Base-by-base conservation (phyloP, 2,797 vertebrate species). In the Synaphobranchus kaupii region DNA sequence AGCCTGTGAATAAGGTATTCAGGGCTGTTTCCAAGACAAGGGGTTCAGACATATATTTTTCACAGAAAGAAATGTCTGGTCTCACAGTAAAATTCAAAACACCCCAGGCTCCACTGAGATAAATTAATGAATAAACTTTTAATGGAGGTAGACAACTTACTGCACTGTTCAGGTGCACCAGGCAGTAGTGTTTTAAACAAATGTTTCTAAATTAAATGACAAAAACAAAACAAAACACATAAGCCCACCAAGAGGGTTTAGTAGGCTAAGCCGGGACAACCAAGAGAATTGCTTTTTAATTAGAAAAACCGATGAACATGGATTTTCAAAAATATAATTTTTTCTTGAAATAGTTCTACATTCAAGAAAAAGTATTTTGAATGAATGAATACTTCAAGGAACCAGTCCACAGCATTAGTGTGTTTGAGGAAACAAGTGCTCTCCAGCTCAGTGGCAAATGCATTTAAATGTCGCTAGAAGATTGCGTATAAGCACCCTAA, bases 381-480 rank as follows among this genome's bases (percentile, higher is more conserved):
- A 54, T 54, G 10, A 54, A 54, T 54, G 1, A 63, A 63, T 63
- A 3, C 25, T 39, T 39, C 2, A 76, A 34, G 12, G 31, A 76
- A 15, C 31, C 71, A 34, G 39, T 44, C 34, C 12, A 39, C 17
- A 13, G 25, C 31, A 39, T 15, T 76, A 34, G 71, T 71, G 66
- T 28, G 66, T 28, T 71, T 71, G 9, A 71, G 15, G 66, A 71
- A 34, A 73, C 12, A 73, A 22, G 39, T 80, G 7, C 78, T n/a
- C 44, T 81, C 28, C 15, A 44, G 44, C 2, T 81, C 78, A 48
- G 78, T 0, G 25, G 78, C 25, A 81, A 13, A 25, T 10, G 34
- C 73, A 82, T 66, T 86, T 50, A 86, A 7, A 83, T 15, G 47
- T 60, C 78, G 68, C 80, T 4, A 48, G 12, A 81, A 60, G 5